phyloP scores from a whole-genome alignment of 64 coral and sea anemone genomes.

The Cladopsammia gracilis region DNA sequence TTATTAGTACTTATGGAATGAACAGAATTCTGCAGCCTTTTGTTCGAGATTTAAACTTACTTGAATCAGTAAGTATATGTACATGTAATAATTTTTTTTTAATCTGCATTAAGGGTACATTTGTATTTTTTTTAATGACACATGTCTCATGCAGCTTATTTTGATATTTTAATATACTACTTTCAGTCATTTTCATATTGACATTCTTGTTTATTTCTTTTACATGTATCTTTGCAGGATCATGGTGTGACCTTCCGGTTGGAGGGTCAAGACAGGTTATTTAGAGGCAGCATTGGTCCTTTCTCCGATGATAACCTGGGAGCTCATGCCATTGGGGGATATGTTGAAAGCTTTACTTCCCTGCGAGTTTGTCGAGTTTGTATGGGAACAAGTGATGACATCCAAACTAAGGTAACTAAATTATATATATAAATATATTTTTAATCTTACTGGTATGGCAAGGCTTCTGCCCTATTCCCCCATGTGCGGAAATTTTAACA shows the following conservation, averaged over 20 bases:
- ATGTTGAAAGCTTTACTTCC: conserved; percentile 64
- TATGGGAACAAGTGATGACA: conserved; percentile 76
- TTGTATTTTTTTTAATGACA: background rate
- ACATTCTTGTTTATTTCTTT: conserved; percentile 17
- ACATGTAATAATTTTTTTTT: no score
- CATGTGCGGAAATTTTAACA: no score
- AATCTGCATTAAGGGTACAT: no score
- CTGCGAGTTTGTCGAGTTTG: conserved; percentile 85
- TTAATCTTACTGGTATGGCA: no score
- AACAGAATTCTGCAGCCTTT: conserved; percentile 77
- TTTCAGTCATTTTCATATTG: conserved; percentile 5
- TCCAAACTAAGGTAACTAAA: conserved; percentile 64
- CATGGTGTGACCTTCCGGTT: conserved; percentile 52
- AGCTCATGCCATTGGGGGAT: conserved; percentile 76
- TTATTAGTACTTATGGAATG: conserved; percentile 81
- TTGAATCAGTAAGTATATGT: conserved; percentile 69
- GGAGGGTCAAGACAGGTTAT: conserved; percentile 55
- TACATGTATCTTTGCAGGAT: conserved; percentile 40
- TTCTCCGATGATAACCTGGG: conserved; percentile 88
- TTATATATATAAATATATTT: no score
- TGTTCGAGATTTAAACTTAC: conserved; percentile 40
- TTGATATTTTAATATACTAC: no score
- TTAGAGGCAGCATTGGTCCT: conserved; percentile 82
- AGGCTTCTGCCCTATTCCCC: no score
- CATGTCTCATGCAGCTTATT: no score